Base-by-base conservation (phyloP, 2,888 invertebrate genomes). In the Slavum lentiscoides region DNA sequence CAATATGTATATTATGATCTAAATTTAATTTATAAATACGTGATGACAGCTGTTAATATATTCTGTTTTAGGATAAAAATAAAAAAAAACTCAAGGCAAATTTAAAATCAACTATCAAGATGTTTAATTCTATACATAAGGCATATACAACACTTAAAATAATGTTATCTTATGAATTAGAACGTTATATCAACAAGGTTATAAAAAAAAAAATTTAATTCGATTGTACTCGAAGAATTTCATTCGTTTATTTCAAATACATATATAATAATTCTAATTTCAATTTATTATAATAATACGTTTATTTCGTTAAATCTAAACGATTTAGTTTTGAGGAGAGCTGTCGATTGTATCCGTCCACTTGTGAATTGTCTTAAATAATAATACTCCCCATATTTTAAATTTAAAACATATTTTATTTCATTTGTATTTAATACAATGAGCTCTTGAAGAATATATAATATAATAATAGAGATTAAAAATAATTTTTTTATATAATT, bases 121-220 rank as follows among this genome's bases (percentile, higher is more conserved):
- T 19, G 8, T 64, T 61, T 11, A 61, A 61, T 23, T 61, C 61
- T 61, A 61, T 61, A 61, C n/a, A 43, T 59, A 59, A 4, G 19
- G 4, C 23, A 11, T 30, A 4, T 64, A 19, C 17, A 17, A 9
- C 19, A 19, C 8, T 17, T 39, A 39, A 19, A 64, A 39, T 64
- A 37, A 39, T 37, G 17, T 7, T 2, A 64, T 39, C 39, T 64
- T 39, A 39, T 64, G 39, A 64, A 19, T 64, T 64, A 64, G 15
- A 64, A 64, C 39, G n/a, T 19, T 39, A 61, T 55, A 55, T 39
- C 8, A 64, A 39, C 64, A n/a, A 64, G 64, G 39, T 64, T 64
- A 37, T 64, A 64, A 30, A 64, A 30, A 30, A 30, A 30, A 64
- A 64, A 17, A 7, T 49, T 49, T 17, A 39, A 39, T 11, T 61